Evolutionary conservation across 1,140 invertebrate species (phyloP).

Genomic region (Zaprionus kolodkinae): DNA sequence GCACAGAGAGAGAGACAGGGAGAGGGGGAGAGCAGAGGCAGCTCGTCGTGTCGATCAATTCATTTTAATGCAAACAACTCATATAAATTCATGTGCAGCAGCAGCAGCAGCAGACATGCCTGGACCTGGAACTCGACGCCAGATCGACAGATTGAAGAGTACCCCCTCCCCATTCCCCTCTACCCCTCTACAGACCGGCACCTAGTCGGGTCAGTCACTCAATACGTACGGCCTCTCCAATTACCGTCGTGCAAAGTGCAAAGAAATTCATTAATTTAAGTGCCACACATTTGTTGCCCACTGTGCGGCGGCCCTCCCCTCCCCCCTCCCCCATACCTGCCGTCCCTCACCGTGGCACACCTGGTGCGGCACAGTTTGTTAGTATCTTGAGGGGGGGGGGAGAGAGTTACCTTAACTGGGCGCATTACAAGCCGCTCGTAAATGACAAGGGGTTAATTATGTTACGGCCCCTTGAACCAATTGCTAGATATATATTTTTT

Average conservation of each 20-base stretch:
- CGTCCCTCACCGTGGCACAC: background rate
- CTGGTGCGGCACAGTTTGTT: background rate
- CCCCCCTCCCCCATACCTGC: too few relatives aligned
- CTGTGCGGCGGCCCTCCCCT: slow-evolving; percentile 47
- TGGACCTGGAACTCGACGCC: slow-evolving; percentile 8
- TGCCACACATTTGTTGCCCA: slow-evolving; percentile 79
- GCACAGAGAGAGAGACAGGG: background rate
- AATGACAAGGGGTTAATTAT: slow-evolving; percentile 31
- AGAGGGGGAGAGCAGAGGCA: background rate
- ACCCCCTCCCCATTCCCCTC: background rate
- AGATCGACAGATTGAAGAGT: slow-evolving; percentile 41
- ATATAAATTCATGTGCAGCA: slow-evolving; percentile 80
- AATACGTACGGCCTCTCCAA: slow-evolving; percentile 37
- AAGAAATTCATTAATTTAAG: slow-evolving; percentile 83
- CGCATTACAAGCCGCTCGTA: slow-evolving; percentile 30
- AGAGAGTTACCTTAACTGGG: slow-evolving; percentile 13
- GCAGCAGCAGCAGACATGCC: slow-evolving; percentile 35
- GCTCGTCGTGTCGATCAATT: slow-evolving; percentile 80
- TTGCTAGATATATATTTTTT: background rate
- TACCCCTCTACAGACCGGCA: background rate
- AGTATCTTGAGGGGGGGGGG: background rate
- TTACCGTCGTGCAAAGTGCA: slow-evolving; percentile 68
- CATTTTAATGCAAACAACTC: slow-evolving; percentile 82
- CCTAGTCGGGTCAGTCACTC: slow-evolving; percentile 39
- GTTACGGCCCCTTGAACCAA: background rate